A percentile compares a stretch with the other conserved stretches of the same genome.
These are phyloP conservation scores for Aurelia aurita complex sp. Pacific DNA, from an alignment of 30 jellyfish, hydroid and myxozoan genomes.

Conservation along the genomic window DNA sequence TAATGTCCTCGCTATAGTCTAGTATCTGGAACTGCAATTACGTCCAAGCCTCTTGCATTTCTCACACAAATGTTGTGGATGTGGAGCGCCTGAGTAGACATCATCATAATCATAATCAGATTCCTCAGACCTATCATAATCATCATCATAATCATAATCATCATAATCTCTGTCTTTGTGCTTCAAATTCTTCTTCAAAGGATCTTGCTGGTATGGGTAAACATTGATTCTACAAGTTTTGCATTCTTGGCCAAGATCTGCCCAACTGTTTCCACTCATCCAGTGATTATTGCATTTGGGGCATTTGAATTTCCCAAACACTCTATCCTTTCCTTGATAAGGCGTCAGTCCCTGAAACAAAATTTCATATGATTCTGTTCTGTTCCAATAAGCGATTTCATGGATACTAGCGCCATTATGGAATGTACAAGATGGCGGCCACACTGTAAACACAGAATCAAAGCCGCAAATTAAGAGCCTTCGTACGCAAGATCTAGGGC, in stretches of 20 bases:
- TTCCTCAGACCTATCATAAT: too few relatives aligned
- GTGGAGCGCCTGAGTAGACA: slow-evolving; percentile 91
- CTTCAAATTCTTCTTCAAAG: slow-evolving; percentile 56
- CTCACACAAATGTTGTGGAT: slow-evolving; percentile 95
- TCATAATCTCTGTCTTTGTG: too few relatives aligned
- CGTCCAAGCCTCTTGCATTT: slow-evolving; percentile 89
- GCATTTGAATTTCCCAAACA: slow-evolving; percentile 96
- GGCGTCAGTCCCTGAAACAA: slow-evolving; percentile 84
- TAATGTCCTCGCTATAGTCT: too few relatives aligned
- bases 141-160: too few relatives aligned
- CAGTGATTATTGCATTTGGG: slow-evolving; percentile 95
- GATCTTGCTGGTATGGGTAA: slow-evolving; percentile 95
- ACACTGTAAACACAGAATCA: too few relatives aligned
- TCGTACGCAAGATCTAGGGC: too few relatives aligned
- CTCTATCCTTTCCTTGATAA: slow-evolving; percentile 93
- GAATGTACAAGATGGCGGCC: too few relatives aligned
- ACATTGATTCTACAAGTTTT: slow-evolving; percentile 84
- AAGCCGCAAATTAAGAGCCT: too few relatives aligned
- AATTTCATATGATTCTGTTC: too few relatives aligned
- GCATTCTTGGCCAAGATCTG: slow-evolving; percentile 98
- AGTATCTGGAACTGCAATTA: slow-evolving; percentile 60
- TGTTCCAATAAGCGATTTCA: too few relatives aligned
- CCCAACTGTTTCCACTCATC: slow-evolving; percentile 99
- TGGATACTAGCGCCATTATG: too few relatives aligned
- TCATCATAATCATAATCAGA: slow-evolving; percentile 86